A percentile compares a stretch with the other conserved stretches of the same genome.
Conservation (phyloP, 2,797 vertebrate species). For the Phaenicophaeus curvirostris region DNA sequence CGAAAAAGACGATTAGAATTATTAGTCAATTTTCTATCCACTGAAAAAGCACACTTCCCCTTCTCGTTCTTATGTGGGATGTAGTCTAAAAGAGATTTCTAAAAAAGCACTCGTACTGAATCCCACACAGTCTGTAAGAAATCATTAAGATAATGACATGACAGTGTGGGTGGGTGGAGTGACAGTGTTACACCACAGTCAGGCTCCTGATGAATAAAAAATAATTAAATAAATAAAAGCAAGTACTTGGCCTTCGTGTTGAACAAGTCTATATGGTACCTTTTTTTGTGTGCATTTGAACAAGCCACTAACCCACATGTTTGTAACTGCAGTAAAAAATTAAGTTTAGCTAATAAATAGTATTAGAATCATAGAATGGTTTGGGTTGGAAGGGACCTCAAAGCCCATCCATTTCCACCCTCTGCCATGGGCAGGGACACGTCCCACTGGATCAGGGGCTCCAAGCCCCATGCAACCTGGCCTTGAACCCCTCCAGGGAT, state of each 20-base stretch:
- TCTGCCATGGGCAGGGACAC: too few relatives aligned
- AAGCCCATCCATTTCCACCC: too few relatives aligned
- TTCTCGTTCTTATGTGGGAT: neutral
- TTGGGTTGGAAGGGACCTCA: too few relatives aligned
- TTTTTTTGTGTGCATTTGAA: neutral
- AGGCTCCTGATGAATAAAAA: constrained; percentile 22
- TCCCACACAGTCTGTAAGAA: constrained; percentile 57
- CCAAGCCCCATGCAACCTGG: too few relatives aligned
- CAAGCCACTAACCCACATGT: neutral
- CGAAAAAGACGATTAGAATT: constrained; percentile 13
- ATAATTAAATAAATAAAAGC: neutral
- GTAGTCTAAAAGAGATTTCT: constrained; percentile 21
- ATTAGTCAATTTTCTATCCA: neutral
- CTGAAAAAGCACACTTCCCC: neutral
- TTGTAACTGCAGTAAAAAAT: neutral
- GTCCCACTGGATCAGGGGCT: too few relatives aligned
- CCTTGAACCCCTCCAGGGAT: too few relatives aligned
- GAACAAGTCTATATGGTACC: neutral
- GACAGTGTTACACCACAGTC: constrained; percentile 47
- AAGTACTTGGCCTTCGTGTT: neutral
- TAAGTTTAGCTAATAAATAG: neutral
- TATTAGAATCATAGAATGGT: too few relatives aligned
- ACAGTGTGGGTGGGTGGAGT: constrained; percentile 12
- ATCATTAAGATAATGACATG: constrained; percentile 52
- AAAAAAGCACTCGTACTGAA: neutral